Evolutionary conservation across 2,888 invertebrate genomes (phyloP), one percentile per base, ranked within the genome.

Genomic region (Cosmia pyralina): DNA sequence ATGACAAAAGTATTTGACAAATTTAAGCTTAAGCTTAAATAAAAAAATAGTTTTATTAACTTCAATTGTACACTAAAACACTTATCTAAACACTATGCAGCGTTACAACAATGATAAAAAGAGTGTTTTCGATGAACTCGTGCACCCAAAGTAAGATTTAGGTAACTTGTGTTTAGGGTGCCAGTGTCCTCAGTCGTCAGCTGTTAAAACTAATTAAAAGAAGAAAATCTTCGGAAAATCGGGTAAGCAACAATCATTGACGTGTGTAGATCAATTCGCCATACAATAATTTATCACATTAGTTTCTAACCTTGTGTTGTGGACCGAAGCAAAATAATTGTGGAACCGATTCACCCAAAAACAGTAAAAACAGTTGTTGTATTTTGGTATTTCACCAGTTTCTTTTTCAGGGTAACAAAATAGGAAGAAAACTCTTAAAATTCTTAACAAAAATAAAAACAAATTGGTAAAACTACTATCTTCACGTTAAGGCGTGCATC

Each of bases 361-460:
- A 58, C 22, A 15, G 4, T 4, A 46, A 64, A 50, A 52, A 5
- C 22, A 41, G 10, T 58, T 65, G 44, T 58, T 65, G 44, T 58
- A 50, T 8, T 28, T 34, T 57, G 34, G 10, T 44, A 59, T 34
- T 58, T 34, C 11, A 34, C 19, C 11, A 52, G 17, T 62, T 69
- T 64, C 38, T 41, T 65, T 53, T 58, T 44, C 57, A 57, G 57
- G 2, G 28, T 52, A 68, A 57, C 63, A 69, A 70, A 76, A 69
- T 69, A 71, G 41, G 28, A 69, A 46, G 44, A 62, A 63, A 64
- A 70, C 55, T 64, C 69, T 65, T 74, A 59, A 75, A 86, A 75
- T 84, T 74, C 65, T 76, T 58, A 75, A 79, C 70, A 77, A 73
- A 80, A 84, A 80, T 82, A 87, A 82, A 80, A 50, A 69, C 81